These are phyloP conservation scores for Lichenostomus cassidix DNA, from an alignment of 2,113 vertebrate genomes.

Conservation along the genomic window DNA sequence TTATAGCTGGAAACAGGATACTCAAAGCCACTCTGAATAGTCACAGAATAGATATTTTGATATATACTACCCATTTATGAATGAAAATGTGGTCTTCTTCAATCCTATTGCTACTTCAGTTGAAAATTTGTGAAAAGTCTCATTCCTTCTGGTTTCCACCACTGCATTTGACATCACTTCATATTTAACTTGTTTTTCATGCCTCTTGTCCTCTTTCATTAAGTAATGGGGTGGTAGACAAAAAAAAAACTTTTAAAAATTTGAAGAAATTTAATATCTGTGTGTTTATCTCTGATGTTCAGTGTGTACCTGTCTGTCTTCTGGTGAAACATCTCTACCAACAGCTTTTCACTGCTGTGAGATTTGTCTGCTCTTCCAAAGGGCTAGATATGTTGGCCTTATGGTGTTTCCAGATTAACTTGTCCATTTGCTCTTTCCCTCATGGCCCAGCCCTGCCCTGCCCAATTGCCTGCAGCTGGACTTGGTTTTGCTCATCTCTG, in stretches of 20 bases:
- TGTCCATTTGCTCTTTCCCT: not conserved
- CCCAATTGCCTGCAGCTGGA: not conserved
- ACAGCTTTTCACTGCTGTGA: not conserved
- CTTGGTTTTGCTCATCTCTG: not conserved
- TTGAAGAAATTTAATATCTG: not conserved
- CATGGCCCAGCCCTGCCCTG: not conserved
- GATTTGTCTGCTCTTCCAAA: not conserved
- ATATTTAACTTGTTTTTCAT: not conserved
- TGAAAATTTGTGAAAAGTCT: not conserved
- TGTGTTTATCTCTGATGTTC: not conserved
- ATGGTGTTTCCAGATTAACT: not conserved
- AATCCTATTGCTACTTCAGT: not conserved
- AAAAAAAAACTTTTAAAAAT: not conserved
- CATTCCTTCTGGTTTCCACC: not conserved
- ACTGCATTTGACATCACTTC: not conserved
- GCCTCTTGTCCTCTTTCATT: not conserved
- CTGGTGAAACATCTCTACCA: not conserved
- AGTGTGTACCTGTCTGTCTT: not conserved
- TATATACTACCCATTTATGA: not conserved
- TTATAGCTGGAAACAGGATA: not conserved
- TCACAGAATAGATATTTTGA: not conserved
- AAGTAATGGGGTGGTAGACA: not conserved
- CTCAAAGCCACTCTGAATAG: not conserved
- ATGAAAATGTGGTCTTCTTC: not conserved
- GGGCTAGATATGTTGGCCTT: not conserved